These are phyloP conservation scores for Parus major DNA, from an alignment of 2,113 vertebrate genomes.

Conservation along the genomic window DNA sequence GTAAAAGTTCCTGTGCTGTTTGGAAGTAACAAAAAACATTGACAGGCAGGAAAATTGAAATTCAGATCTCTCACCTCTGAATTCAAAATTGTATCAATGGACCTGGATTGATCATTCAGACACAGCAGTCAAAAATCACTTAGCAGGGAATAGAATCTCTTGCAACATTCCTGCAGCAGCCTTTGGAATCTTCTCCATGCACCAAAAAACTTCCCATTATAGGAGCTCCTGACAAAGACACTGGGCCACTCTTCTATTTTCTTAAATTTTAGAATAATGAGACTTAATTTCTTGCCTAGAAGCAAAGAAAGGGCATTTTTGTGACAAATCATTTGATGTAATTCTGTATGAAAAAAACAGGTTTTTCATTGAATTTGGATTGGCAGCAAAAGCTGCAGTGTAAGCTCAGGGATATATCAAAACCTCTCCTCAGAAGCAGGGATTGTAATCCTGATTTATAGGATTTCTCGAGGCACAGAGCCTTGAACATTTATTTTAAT, in stretches of 20 bases:
- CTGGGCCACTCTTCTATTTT: neutral
- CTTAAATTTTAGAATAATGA: neutral
- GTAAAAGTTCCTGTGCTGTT: neutral
- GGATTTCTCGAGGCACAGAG: neutral
- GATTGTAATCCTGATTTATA: neutral
- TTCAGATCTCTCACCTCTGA: neutral
- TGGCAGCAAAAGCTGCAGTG: neutral
- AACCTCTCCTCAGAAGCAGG: neutral
- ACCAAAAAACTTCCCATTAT: neutral
- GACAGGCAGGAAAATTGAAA: neutral
- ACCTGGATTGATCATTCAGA: neutral
- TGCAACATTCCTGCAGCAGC: neutral
- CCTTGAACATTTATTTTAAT: neutral
- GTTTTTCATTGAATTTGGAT: neutral
- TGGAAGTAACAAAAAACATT: neutral
- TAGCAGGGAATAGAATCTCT: neutral
- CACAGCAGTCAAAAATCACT: neutral
- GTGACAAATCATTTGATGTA: neutral
- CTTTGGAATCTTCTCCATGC: neutral
- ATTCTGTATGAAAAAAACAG: neutral
- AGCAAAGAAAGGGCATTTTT: neutral
- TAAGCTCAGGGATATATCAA: neutral
- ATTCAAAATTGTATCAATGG: neutral
- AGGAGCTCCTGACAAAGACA: neutral
- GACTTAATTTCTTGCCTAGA: neutral